phyloP scores from a whole-genome alignment of 2,888 invertebrate species.

The Carpatolechia fugitivella region DNA sequence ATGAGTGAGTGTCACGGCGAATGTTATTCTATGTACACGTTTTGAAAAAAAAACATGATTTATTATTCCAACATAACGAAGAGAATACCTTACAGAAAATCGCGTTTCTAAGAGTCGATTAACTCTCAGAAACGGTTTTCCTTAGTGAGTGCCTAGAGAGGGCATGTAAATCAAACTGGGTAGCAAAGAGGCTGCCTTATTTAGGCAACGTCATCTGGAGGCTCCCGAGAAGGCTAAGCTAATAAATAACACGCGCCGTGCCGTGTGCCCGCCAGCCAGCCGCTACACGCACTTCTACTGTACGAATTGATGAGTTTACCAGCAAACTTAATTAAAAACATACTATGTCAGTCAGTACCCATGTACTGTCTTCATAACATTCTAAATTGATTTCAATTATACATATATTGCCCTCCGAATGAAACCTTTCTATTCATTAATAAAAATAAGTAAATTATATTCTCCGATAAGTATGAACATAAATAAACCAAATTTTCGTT shows the following conservation, averaged over 20 bases:
- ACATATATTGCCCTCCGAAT: not conserved
- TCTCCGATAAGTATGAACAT: no score
- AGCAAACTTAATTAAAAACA: constrained; percentile 41
- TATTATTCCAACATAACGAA: no score
- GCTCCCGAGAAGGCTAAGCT: constrained; percentile 38
- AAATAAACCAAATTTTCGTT: not conserved
- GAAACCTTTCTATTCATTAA: not conserved
- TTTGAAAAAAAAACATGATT: no score
- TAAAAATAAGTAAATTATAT: no score
- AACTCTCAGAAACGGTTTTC: not conserved
- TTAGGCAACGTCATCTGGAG: constrained; percentile 39
- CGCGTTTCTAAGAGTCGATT: not conserved
- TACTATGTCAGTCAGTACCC: not conserved
- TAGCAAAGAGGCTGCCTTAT: constrained; percentile 22
- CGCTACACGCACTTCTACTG: constrained; percentile 14
- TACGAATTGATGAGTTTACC: constrained; percentile 44
- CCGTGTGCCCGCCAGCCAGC: constrained; percentile 23
- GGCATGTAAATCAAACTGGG: not conserved
- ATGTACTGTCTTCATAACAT: not conserved
- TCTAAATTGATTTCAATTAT: not conserved
- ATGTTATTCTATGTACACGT: not conserved
- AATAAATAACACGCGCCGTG: constrained; percentile 41
- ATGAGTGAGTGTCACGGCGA: not conserved
- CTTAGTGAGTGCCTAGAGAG: not conserved
- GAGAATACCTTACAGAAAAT: no score